Evolutionary conservation across 2,888 invertebrate species (phyloP), one percentile per base, ranked within the genome.

Genomic region (Lysandra coridon): DNA sequence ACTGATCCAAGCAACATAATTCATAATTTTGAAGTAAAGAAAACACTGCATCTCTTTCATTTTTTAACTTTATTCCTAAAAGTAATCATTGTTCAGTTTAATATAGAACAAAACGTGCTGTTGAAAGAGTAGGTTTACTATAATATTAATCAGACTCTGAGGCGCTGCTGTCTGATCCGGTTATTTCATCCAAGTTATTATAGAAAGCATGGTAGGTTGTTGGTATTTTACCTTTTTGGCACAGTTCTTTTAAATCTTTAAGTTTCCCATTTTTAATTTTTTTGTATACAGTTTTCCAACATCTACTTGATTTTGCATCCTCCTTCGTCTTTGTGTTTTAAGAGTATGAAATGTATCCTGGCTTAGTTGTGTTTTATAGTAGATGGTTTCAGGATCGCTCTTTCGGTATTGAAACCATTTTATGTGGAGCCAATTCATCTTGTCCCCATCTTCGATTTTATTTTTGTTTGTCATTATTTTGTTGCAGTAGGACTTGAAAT

Each of bases 1-100:
- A 60, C 60, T 60, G 60, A 60, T 60, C 60, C 60, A 60, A 60
- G 60, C n/a, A 60, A 60, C 60, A 57, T 57, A 60, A 60, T 60
- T 60, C 60, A 60, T 60, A 60, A 60, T 60, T 60, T 60, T 60
- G 60, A 60, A 60, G 60, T 60, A 60, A 60, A 60, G 17, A 60
- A 60, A 60, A 60, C 60, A 60, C 60, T 60, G 14, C 60, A 60
- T 60, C 60, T 60, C 60, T 60, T 60, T n/a, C 57, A 57, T 57
- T 57, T 57, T 57, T 57, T 57, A 17, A 57, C 57, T 57, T 57
- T 57, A 57, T 14, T 57, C 57, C 57, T 57, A 57, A 57, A 12
- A 57, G 57, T 57, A 57, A 57, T 57, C 17, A 57, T 17, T 57
- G 57, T 57, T 57, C 57, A 57, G 57, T 57, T 57, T 57, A 57